Base-by-base conservation (phyloP, 2,797 vertebrate genomes). In the Nannoperca australis region DNA sequence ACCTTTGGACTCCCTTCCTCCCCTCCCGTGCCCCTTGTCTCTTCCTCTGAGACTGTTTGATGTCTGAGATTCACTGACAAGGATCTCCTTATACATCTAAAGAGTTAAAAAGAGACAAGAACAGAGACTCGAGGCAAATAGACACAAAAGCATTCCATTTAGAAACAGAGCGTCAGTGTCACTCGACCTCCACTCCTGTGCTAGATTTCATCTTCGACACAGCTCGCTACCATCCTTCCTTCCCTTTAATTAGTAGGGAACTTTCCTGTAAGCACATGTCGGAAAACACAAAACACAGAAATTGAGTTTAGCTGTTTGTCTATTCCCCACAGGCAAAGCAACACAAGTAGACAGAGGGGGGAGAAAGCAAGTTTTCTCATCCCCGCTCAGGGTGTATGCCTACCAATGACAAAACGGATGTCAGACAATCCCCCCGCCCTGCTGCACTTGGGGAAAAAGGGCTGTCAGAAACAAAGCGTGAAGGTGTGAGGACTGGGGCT, bases 401-500 rank as follows among this genome's bases (percentile, higher is more conserved):
- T 61, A 60, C 53, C 51, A 67, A 66, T 81, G 88, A 92, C 82
- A 85, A 86, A 89, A 83, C 30, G 13, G 36, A 50, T 78, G 84
- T 83, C 72, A 75, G 59, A 84, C 67, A 60, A 24, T 3, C 15
- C 77, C 67, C 66, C 56, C 38, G 12, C n/a, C 60, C 20, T 7
- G 2, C 22, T 24, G 24, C 79, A 69, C 44, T 36, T 2, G 2
- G 75, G 80, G 61, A 30, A 67, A 82, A 80, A 84, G 66, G 83
- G 65, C 63, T 89, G 90, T 91, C 88, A 88, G 77, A 89, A 88
- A 88, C 80, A 88, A 81, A 85, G 82, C 27, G 8, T 79, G 77
- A 70, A 71, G 71, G 65, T 76, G 74, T 79, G 72, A 85, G 59
- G 73, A 58, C 70, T 67, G 55, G 15, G n/a, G 61, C 12, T 55